These are phyloP conservation scores for Nezara viridula DNA, from an alignment of 2,888 invertebrate genomes.

Conservation along the genomic window DNA sequence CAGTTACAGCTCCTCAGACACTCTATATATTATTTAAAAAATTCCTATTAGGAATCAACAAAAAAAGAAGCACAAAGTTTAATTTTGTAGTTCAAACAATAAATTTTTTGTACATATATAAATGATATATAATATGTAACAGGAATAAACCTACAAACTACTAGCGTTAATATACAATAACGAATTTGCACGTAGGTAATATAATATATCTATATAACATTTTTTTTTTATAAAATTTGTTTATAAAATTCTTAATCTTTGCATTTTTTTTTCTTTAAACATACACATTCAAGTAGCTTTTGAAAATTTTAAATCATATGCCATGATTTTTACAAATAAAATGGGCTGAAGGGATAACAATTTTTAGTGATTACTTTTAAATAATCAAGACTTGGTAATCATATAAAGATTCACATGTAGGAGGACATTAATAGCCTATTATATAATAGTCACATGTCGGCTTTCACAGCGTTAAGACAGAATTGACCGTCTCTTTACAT, in stretches of 20 bases:
- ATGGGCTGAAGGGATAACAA: slow-evolving; percentile 52
- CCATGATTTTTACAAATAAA: slow-evolving; percentile 54
- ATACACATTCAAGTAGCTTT: slow-evolving; percentile 47
- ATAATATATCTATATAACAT: slow-evolving; percentile 56
- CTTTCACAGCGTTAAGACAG: slow-evolving; percentile 24
- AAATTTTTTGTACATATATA: slow-evolving; percentile 50
- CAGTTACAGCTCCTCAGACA: slow-evolving; percentile 20
- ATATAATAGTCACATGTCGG: slow-evolving; percentile 31
- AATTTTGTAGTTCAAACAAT: slow-evolving; percentile 43
- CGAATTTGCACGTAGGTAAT: slow-evolving; percentile 55
- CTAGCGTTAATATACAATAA: slow-evolving; percentile 55
- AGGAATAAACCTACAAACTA: slow-evolving; percentile 58
- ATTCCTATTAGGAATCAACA: slow-evolving; percentile 18
- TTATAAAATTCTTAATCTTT: slow-evolving; percentile 54
- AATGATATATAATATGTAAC: slow-evolving; percentile 58
- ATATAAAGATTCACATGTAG: slow-evolving; percentile 46
- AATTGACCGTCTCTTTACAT: slow-evolving; percentile 11
- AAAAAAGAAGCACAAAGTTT: not conserved
- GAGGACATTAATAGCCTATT: slow-evolving; percentile 18
- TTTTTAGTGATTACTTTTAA: slow-evolving; percentile 56
- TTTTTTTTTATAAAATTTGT: slow-evolving; percentile 57
- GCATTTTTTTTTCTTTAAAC: slow-evolving; percentile 54
- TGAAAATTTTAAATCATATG: slow-evolving; percentile 55
- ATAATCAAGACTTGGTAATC: slow-evolving; percentile 58
- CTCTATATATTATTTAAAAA: slow-evolving; percentile 19